Conservation (phyloP, 2,113 vertebrate species). For the Psittacula cyanocephala region DNA sequence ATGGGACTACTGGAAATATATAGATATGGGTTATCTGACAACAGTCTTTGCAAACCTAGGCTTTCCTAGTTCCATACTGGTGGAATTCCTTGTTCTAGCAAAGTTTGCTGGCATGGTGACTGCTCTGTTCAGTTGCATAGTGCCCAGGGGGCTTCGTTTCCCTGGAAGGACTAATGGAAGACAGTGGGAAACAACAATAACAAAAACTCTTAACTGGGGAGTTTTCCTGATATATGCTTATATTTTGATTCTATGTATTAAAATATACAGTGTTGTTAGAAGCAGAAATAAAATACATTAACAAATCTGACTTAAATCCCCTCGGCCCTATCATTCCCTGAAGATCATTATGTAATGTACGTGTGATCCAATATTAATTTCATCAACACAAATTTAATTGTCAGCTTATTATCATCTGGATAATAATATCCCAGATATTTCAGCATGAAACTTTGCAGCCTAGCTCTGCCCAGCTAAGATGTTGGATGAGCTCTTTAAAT, state of each 20-base stretch:
- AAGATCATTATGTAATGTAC: neutral
- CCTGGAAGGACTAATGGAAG: neutral
- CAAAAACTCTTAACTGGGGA: neutral
- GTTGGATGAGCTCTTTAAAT: neutral
- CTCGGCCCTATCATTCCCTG: neutral
- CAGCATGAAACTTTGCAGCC: neutral
- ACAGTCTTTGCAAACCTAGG: rapidly evolving
- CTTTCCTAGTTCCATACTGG: neutral
- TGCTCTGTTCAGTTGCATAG: neutral
- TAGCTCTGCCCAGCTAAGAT: neutral
- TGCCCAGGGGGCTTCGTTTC: neutral
- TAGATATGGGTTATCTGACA: neutral
- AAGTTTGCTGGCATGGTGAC: neutral
- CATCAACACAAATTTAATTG: neutral
- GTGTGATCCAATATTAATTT: neutral
- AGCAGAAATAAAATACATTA: neutral
- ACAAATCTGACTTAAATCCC: neutral
- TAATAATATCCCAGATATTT: neutral
- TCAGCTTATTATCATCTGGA: neutral
- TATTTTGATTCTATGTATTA: neutral
- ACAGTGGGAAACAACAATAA: neutral
- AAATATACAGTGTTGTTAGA: neutral
- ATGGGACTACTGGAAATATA: neutral
- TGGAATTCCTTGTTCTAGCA: neutral
- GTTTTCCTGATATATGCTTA: neutral